These are phyloP conservation scores for Odontothrips loti DNA, from an alignment of 2,888 invertebrate species.

Conservation along the genomic window DNA sequence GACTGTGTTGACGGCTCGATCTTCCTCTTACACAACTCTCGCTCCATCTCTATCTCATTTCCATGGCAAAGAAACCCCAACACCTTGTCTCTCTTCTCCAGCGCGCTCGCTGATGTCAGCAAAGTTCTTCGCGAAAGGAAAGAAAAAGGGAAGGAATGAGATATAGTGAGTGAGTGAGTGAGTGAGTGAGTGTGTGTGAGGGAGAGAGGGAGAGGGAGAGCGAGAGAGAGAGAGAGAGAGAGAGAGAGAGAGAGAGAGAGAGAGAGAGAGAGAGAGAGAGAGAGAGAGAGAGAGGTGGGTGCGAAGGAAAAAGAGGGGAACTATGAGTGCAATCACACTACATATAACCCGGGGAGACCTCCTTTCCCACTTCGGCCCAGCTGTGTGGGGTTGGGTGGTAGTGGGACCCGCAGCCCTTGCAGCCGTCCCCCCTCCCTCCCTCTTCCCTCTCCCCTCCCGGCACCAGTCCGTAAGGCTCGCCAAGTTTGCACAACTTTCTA, in stretches of 20 bases:
- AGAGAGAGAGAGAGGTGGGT: neutral
- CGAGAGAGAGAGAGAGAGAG: neutral
- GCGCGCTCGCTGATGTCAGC: too few relatives aligned
- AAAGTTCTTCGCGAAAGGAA: neutral
- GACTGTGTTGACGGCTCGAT: too few relatives aligned
- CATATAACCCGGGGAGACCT: conserved; percentile 2
- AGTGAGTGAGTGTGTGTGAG: neutral
- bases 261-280: neutral
- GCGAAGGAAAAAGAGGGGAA: neutral
- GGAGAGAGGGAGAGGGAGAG: neutral
- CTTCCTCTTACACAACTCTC: too few relatives aligned
- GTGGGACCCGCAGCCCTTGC: too few relatives aligned
- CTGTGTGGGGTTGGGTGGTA: neutral
- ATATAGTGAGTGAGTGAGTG: neutral
- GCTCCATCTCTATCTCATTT: too few relatives aligned
- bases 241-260: neutral
- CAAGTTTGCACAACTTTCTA: conserved; percentile 6
- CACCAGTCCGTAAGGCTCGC: neutral
- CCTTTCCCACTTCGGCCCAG: neutral
- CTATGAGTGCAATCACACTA: conserved; percentile 11
- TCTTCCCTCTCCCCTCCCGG: too few relatives aligned
- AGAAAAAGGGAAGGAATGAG: neutral
- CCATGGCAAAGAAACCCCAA: too few relatives aligned
- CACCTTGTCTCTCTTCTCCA: too few relatives aligned
- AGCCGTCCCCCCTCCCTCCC: too few relatives aligned